Conservation (phyloP, 1,140 invertebrate genomes). For the Orchesella cincta region DNA sequence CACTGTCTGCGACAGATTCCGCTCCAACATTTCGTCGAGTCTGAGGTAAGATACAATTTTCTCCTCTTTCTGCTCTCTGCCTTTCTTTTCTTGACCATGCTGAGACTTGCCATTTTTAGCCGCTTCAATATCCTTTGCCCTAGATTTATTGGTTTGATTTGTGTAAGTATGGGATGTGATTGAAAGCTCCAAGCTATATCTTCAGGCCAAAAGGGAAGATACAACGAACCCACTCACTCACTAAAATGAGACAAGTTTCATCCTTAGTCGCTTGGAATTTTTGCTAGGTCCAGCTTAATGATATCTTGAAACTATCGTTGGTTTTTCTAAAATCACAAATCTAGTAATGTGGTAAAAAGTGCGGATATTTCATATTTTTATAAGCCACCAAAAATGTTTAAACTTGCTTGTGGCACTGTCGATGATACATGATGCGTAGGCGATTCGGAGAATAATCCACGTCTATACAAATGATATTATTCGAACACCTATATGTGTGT, state of each 20-base stretch:
- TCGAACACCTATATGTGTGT: too few species aligned
- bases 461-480: too few species aligned
- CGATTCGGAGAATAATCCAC: too few species aligned
- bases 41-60: constrained; percentile 42
- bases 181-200: not conserved
- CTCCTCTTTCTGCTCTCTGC: not conserved
- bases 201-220: not conserved
- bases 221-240: not conserved
- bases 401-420: too few species aligned
- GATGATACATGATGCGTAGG: too few species aligned
- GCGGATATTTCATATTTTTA: too few species aligned
- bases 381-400: too few species aligned
- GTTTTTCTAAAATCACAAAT: too few species aligned
- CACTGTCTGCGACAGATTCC: constrained; percentile 49
- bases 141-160: constrained; percentile 1
- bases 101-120: constrained; percentile 1
- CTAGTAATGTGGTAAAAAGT: too few species aligned
- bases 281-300: too few species aligned
- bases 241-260: not conserved
- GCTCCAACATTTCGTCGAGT: constrained; percentile 48
- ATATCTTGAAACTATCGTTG: too few species aligned
- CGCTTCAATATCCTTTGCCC: not conserved
- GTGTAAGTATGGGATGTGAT: not conserved
- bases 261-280: too few species aligned
- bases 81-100: not conserved